Conservation (phyloP, 2,797 vertebrate genomes). For the Poeciliopsis presidionis region DNA sequence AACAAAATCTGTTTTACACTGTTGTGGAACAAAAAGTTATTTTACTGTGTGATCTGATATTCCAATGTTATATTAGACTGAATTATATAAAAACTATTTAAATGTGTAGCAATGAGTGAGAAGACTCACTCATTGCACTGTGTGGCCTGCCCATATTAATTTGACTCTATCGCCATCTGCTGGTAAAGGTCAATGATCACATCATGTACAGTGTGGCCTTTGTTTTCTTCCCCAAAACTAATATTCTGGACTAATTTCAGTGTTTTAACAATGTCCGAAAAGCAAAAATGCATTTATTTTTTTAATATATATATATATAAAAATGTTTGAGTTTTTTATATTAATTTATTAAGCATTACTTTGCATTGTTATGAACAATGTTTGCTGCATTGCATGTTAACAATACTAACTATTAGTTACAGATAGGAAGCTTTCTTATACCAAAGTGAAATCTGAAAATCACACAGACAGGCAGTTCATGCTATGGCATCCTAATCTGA, state of each 20-base stretch:
- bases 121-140: background rate
- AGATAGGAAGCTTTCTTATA: background rate
- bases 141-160: background rate
- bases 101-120: too few species aligned
- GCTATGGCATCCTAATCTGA: background rate
- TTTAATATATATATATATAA: too few species aligned
- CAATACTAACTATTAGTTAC: background rate
- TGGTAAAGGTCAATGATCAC: conserved; percentile 11
- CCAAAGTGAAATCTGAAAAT: background rate
- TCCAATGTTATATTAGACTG: background rate
- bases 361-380: background rate
- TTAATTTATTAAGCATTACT: background rate
- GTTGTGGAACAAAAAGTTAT: background rate
- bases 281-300: background rate
- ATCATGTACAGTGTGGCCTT: too few species aligned
- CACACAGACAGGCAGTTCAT: background rate
- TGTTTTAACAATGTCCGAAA: background rate
- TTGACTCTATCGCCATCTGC: conserved; percentile 61
- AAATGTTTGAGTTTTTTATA: background rate
- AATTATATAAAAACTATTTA: background rate
- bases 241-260: background rate
- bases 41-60: background rate
- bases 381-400: background rate
- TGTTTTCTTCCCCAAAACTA: background rate
- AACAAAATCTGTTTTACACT: background rate